Percentiles rank a stretch among this genome's conserved stretches.
phyloP scores from a whole-genome alignment of 2,113 vertebrate species.

The Alces alces region DNA sequence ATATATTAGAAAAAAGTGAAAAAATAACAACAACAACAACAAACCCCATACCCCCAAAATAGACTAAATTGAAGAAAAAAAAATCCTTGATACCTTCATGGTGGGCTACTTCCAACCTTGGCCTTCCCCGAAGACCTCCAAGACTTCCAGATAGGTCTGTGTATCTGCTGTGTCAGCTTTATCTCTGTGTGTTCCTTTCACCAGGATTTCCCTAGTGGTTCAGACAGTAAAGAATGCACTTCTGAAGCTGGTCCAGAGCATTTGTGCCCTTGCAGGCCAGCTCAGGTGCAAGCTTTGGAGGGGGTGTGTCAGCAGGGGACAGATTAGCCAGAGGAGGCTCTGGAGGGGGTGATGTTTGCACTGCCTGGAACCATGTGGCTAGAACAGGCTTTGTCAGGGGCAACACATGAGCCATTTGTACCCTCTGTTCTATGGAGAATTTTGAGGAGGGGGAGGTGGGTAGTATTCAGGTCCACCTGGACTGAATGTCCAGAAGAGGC shows the following conservation, averaged over 20 bases:
- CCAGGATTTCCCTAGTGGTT: not conserved
- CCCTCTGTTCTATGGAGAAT: not conserved
- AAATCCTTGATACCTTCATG: not conserved
- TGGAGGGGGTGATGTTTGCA: not conserved
- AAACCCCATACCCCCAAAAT: not conserved
- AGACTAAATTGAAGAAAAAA: not conserved
- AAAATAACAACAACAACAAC: not conserved
- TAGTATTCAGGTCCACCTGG: not conserved
- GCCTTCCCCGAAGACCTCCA: not conserved
- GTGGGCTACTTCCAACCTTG: not conserved
- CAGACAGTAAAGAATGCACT: not conserved
- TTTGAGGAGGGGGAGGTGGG: too few relatives aligned
- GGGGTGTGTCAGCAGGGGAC: not conserved
- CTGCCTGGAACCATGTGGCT: not conserved
- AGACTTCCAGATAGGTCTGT: not conserved
- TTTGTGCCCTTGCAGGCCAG: not conserved
- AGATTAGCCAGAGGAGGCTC: not conserved
- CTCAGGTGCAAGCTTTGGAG: not conserved
- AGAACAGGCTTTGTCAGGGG: not conserved
- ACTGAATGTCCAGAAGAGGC: not conserved
- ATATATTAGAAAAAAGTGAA: not conserved
- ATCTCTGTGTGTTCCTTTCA: not conserved
- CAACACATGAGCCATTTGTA: not conserved
- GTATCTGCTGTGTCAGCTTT: not conserved
- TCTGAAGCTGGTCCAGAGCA: not conserved